Percentiles rank a stretch among this genome's conserved stretches.
phyloP scores from a whole-genome alignment of 1,140 invertebrate species.

The Tetramorium parvispinum region DNA sequence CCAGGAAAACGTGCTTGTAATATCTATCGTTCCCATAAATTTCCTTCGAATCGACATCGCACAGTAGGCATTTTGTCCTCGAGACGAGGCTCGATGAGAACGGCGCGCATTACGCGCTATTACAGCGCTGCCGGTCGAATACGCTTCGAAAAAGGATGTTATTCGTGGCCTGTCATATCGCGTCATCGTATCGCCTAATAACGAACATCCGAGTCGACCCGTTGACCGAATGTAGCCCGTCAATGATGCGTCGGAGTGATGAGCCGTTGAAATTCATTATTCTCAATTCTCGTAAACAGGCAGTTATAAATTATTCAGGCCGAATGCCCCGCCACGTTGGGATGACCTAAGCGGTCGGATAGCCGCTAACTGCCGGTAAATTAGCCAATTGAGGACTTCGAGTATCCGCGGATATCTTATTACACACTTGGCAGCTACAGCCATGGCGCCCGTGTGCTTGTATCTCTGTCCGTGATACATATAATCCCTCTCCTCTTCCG shows the following conservation, averaged over 20 bases:
- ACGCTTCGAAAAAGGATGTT: slow-evolving; percentile 56
- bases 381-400: slow-evolving; percentile 86
- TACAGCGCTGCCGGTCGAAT: neutral
- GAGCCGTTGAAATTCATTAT: slow-evolving; percentile 85
- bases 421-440: slow-evolving; percentile 84
- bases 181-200: slow-evolving; percentile 68
- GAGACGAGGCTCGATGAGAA: slow-evolving; percentile 11
- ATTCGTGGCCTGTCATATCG: slow-evolving; percentile 48
- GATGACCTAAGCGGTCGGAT: slow-evolving; percentile 85
- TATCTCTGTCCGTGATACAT: slow-evolving; percentile 71
- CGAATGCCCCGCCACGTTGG: slow-evolving; percentile 83
- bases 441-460: slow-evolving; percentile 82
- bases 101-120: slow-evolving; percentile 23
- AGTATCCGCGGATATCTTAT: slow-evolving; percentile 87
- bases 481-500: slow-evolving; percentile 77
- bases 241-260: slow-evolving; percentile 75
- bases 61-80: slow-evolving; percentile 55
- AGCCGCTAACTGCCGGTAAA: slow-evolving; percentile 85
- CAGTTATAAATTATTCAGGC: slow-evolving; percentile 86
- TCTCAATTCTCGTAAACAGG: slow-evolving; percentile 86
- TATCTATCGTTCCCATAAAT: slow-evolving; percentile 58
- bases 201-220: slow-evolving; percentile 72
- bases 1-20: slow-evolving; percentile 24
- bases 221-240: slow-evolving; percentile 72
- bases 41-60: slow-evolving; percentile 25